phyloP scores from a whole-genome alignment of 2,888 invertebrate genomes.

The Drosophila borborema region DNA sequence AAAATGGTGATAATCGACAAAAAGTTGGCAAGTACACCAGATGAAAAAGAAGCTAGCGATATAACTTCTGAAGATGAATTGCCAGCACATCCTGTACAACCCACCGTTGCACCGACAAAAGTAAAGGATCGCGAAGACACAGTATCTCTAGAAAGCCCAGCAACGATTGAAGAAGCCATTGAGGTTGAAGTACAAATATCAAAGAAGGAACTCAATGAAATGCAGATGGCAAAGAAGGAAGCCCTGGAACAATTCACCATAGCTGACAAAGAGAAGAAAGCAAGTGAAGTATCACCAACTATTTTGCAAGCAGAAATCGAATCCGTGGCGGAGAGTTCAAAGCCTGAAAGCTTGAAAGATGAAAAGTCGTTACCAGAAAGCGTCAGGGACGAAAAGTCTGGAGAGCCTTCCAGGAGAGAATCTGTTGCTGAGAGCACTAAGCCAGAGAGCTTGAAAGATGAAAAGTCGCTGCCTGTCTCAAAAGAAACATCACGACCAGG shows the following conservation, averaged over 20 bases:
- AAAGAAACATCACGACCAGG: slow-evolving; percentile 18
- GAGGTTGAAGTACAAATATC: slow-evolving; percentile 80
- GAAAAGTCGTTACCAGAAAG: slow-evolving; percentile 3
- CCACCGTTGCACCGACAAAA: slow-evolving; percentile 53
- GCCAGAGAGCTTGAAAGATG: slow-evolving; percentile 10
- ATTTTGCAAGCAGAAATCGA: neutral
- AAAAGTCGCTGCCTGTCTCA: neutral
- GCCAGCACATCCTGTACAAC: slow-evolving; percentile 69
- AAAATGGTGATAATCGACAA: slow-evolving; percentile 38
- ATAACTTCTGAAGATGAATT: slow-evolving; percentile 85
- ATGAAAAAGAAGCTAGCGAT: slow-evolving; percentile 82
- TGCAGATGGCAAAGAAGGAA: slow-evolving; percentile 60
- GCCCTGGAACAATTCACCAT: slow-evolving; percentile 42
- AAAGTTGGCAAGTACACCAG: slow-evolving; percentile 72
- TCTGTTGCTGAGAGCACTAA: slow-evolving; percentile 21
- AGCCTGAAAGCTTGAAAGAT: slow-evolving; percentile 2
- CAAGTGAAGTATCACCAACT: slow-evolving; percentile 34
- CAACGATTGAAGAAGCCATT: slow-evolving; percentile 84
- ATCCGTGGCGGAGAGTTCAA: slow-evolving; percentile 32
- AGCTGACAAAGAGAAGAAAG: slow-evolving; percentile 8
- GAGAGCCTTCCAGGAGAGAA: neutral
- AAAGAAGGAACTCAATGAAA: slow-evolving; percentile 64
- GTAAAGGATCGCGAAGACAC: slow-evolving; percentile 81
- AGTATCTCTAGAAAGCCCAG: slow-evolving; percentile 82
- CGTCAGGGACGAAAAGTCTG: slow-evolving; percentile 7